Evolutionary conservation across 2,113 vertebrate genomes (phyloP).

Genomic region (Elanoides forficatus): DNA sequence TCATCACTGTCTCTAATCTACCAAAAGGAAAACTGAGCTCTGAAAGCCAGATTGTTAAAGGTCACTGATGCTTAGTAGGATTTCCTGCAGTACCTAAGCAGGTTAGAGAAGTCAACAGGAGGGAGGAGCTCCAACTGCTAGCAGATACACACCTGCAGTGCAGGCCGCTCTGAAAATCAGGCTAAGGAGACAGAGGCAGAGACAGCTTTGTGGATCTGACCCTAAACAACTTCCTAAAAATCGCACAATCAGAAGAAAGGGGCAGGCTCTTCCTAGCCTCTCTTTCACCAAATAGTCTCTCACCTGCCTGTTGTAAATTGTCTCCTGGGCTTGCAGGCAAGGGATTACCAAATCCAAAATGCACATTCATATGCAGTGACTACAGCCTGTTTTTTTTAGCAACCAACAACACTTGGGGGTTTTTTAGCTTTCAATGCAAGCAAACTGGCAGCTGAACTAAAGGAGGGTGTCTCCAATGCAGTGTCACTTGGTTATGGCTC

Average conservation of each 20-base stretch:
- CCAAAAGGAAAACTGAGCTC: constrained; percentile 52
- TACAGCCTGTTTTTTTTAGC: background rate
- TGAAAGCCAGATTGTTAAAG: constrained; percentile 49
- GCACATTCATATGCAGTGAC: background rate
- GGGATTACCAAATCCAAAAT: background rate
- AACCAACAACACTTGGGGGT: background rate
- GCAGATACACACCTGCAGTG: background rate
- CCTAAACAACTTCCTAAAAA: background rate
- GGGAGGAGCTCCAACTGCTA: background rate
- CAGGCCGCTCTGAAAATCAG: background rate
- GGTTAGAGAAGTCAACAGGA: constrained; percentile 21
- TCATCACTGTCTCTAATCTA: constrained; percentile 39
- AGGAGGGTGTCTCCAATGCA: background rate
- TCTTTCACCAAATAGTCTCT: background rate
- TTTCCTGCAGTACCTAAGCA: constrained; percentile 48
- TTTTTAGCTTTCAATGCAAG: background rate
- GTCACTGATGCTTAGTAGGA: constrained; percentile 43
- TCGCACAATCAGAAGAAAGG: background rate
- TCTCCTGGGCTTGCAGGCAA: background rate
- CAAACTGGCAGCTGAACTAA: background rate
- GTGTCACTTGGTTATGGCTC: background rate
- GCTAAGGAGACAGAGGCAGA: background rate
- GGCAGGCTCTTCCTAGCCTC: background rate
- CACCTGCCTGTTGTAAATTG: background rate
- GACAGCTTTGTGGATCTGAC: background rate